Base-by-base conservation (phyloP, 2,797 vertebrate species). In the Pogonophryne albipinna region DNA sequence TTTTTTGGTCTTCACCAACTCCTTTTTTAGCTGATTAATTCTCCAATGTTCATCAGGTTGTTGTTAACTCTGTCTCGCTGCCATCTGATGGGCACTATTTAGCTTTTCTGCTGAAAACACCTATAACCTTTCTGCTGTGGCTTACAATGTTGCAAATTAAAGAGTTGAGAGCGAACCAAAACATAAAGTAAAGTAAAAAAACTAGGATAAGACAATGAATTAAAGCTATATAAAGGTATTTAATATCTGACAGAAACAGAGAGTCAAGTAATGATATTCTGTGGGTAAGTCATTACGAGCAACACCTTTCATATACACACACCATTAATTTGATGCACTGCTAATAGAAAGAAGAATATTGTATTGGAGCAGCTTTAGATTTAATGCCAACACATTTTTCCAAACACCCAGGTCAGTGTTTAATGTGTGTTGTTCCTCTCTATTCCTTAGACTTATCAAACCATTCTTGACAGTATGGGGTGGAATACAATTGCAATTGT, bases 401-500 rank as follows among this genome's bases (percentile, higher is more conserved):
- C 49, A 58, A 60, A 51, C 46, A 62, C 7, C 11, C 19, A 42
- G 11, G n/a, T 62, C 38, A 44, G 17, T 68, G 23, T 58, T 50
- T 23, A 38, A 38, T 38, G 55, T 53, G 17, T 55, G 10, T 67
- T 31, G 66, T n/a, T 27, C 52, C 4, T 56, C 27, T 65, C 0
- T 19, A 13, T 60, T 73, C 7, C 34, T 7, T 61, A 60, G 42
- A 75, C 42, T 57, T 41, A 34, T 74, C 65, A 79, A 78, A 70
- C 20, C 45, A 42, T 53, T 79, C 20, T 63, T 73, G 58, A 61
- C 72, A 74, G 51, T 57, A 66, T 16, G 15, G 45, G 59, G 15
- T n/a, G 7, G n/a, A 78, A 67, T 19, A 63, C 62, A 68, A 19
- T 42, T 63, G 15, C 51, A 74, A 73, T 65, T 73, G 64, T 15